phyloP scores from a whole-genome alignment of 1,140 invertebrate species.

The Solenopsis fugax region DNA sequence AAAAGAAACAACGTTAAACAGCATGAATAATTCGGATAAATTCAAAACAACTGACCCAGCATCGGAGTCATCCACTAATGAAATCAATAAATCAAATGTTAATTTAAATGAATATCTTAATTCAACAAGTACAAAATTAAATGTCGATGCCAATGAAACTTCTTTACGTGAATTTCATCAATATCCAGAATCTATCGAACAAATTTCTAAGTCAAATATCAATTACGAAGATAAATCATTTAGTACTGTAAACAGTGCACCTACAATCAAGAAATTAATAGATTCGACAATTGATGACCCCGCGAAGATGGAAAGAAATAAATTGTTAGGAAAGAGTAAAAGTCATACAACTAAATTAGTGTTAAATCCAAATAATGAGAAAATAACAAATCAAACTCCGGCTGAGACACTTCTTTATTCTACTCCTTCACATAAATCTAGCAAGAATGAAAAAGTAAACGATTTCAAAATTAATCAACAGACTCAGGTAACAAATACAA shows the following conservation, averaged over 20 bases:
- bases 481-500: not conserved
- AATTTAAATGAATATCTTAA: too few species aligned
- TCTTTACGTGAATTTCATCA: not conserved
- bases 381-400: not conserved
- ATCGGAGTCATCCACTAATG: not conserved
- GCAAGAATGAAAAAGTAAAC: not conserved
- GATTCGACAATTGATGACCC: not conserved
- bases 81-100: not conserved
- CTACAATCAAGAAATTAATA: conserved; percentile 26
- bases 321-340: conserved; percentile 38
- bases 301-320: not conserved
- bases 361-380: not conserved
- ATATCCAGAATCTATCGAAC: not conserved
- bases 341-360: not conserved
- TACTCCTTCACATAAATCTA: not conserved
- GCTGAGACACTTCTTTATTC: not conserved
- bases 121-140: conserved; percentile 20
- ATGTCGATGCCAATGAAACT: not conserved
- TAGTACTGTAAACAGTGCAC: too few species aligned
- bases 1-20: conserved; percentile 4
- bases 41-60: not conserved
- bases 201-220: not conserved
- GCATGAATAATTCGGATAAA: not conserved
- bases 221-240: not conserved
- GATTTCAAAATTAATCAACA: conserved; percentile 8